phyloP scores from a whole-genome alignment of 2,113 vertebrate genomes.

The Brachypteracias leptosomus region DNA sequence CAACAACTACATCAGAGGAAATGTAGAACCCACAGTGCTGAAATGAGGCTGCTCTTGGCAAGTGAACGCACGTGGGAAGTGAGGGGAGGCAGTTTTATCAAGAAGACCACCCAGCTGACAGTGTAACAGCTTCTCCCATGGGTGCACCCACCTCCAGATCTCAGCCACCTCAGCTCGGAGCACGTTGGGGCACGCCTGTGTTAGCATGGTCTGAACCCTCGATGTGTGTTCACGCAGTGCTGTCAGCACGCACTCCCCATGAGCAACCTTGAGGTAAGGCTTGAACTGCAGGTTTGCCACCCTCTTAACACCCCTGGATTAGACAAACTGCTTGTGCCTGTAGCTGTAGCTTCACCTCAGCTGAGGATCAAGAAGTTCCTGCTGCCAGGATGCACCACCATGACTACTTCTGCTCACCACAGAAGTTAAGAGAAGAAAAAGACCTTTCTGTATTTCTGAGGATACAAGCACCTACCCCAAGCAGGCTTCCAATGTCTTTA shows the following conservation, averaged over 20 bases:
- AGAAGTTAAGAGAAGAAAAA: neutral
- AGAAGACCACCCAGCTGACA: neutral
- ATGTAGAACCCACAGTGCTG: slow-evolving; percentile 39
- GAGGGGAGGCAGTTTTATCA: neutral
- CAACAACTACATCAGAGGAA: slow-evolving; percentile 65
- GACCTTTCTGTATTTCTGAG: neutral
- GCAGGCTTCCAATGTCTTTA: neutral
- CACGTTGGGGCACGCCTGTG: neutral
- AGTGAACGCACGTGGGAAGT: slow-evolving; percentile 34
- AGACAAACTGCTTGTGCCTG: neutral
- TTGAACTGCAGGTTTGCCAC: neutral
- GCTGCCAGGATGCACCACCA: neutral
- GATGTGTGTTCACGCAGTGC: neutral
- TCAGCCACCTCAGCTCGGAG: neutral
- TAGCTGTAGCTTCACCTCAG: neutral
- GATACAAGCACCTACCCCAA: neutral
- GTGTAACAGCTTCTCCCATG: neutral
- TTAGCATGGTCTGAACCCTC: neutral
- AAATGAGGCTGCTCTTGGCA: slow-evolving; percentile 46
- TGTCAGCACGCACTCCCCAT: neutral
- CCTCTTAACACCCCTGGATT: neutral
- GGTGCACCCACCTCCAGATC: neutral
- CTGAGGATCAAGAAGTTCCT: neutral
- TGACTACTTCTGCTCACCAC: neutral
- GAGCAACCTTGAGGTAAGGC: neutral